A percentile compares a stretch with the other conserved stretches of the same genome.
Conservation (phyloP, 2,888 invertebrate species). For the Drosophila affinis region DNA sequence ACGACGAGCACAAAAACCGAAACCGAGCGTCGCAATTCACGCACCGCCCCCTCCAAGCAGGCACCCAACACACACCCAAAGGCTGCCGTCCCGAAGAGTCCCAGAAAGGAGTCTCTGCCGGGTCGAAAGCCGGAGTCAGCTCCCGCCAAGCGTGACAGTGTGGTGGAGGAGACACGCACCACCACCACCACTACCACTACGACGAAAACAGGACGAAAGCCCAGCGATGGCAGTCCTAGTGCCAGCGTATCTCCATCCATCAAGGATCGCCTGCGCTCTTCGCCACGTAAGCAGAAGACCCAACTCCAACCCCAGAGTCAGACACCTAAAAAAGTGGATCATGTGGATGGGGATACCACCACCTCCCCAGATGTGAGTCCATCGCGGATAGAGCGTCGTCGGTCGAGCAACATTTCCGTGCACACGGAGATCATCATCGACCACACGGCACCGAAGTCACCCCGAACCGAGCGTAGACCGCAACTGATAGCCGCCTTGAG, state of each 20-base stretch:
- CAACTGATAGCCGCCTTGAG: slow-evolving; percentile 35
- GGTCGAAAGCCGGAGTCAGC: slow-evolving; percentile 34
- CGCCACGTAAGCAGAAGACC: slow-evolving; percentile 69
- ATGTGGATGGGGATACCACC: slow-evolving; percentile 62
- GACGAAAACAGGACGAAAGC: slow-evolving; percentile 45
- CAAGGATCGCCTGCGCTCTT: slow-evolving; percentile 77
- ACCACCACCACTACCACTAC: slow-evolving; percentile 41
- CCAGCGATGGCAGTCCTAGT: slow-evolving; percentile 30
- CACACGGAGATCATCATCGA: slow-evolving; percentile 81
- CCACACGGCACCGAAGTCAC: slow-evolving; percentile 73
- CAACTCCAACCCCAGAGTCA: slow-evolving; percentile 8
- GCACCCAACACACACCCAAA: slow-evolving; percentile 28
- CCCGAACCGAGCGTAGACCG: slow-evolving; percentile 44
- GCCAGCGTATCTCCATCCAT: slow-evolving; percentile 44
- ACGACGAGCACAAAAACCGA: slow-evolving; percentile 16
- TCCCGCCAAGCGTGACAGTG: slow-evolving; percentile 50
- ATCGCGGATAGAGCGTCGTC: slow-evolving; percentile 69
- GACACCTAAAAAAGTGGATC: slow-evolving; percentile 50
- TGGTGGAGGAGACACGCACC: slow-evolving; percentile 55
- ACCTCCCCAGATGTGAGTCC: slow-evolving; percentile 78
- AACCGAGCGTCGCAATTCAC: slow-evolving; percentile 51
- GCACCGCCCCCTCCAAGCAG: slow-evolving; percentile 42
- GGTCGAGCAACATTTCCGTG: slow-evolving; percentile 81
- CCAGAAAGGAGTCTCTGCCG: slow-evolving; percentile 64
- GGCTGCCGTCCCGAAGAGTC: slow-evolving; percentile 35